A percentile compares a stretch with the other conserved stretches of the same genome.
Evolutionary conservation across 2,113 vertebrate genomes (phyloP).

Genomic region (Sakesphorus luctuosus): DNA sequence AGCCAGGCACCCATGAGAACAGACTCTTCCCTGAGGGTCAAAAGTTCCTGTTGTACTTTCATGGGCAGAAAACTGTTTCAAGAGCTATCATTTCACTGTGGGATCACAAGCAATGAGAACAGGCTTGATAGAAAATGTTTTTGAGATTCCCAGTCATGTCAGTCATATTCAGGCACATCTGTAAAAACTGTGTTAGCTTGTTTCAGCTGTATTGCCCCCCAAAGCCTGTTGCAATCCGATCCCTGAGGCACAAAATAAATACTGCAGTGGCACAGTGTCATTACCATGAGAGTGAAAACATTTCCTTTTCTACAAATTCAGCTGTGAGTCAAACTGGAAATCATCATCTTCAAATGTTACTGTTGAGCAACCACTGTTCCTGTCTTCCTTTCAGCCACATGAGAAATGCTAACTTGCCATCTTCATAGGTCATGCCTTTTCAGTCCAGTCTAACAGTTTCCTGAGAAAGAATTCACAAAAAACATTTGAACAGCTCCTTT

Average conservation of each 20-base stretch:
- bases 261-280: background rate
- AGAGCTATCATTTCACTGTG: accelerated
- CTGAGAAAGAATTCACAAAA: background rate
- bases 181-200: background rate
- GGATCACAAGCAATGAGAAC: accelerated
- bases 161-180: background rate
- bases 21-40: background rate
- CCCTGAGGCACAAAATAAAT: background rate
- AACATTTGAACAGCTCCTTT: background rate
- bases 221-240: background rate
- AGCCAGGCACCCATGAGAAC: accelerated
- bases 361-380: background rate
- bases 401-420: background rate
- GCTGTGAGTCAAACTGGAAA: background rate
- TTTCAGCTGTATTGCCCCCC: background rate
- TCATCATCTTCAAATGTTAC: background rate
- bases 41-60: background rate
- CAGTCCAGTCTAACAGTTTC: background rate
- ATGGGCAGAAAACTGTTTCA: background rate
- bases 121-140: background rate
- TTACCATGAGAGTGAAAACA: background rate
- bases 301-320: background rate
- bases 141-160: background rate
- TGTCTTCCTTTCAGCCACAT: background rate
- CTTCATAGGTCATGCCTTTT: accelerated